These are phyloP conservation scores for Apistogramma diplotaenia DNA, from an alignment of 2,113 vertebrate species.

Conservation along the genomic window DNA sequence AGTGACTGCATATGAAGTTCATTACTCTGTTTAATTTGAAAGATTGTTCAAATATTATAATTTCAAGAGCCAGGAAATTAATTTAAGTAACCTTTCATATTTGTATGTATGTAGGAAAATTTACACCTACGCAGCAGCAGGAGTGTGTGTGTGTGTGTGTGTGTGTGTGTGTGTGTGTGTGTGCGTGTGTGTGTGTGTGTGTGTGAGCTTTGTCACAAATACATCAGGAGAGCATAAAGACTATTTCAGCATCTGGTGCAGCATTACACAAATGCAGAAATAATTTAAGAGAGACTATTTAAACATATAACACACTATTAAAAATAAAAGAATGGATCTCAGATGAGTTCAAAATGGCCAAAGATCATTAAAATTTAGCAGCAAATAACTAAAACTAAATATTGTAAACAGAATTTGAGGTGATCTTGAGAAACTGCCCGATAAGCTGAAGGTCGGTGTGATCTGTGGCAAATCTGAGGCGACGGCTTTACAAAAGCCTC, in stretches of 20 bases:
- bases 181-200: neutral
- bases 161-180: neutral
- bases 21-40: neutral
- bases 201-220: neutral
- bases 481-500: neutral
- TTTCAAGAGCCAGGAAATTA: neutral
- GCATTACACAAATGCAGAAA: accelerated
- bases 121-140: neutral
- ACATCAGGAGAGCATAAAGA: neutral
- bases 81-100: neutral
- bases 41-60: neutral
- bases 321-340: neutral
- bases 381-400: neutral
- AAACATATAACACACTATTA: neutral
- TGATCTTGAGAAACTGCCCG: neutral
- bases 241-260: neutral
- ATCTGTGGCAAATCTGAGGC: neutral
- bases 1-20: neutral
- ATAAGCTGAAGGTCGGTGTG: accelerated
- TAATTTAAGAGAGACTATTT: neutral
- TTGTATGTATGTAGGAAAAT: accelerated
- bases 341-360: neutral
- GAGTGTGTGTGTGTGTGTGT: too few relatives aligned
- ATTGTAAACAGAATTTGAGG: neutral
- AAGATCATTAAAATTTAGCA: neutral